These are phyloP conservation scores for Edolisoma coerulescens DNA, from an alignment of 2,113 vertebrate genomes.

Conservation along the genomic window DNA sequence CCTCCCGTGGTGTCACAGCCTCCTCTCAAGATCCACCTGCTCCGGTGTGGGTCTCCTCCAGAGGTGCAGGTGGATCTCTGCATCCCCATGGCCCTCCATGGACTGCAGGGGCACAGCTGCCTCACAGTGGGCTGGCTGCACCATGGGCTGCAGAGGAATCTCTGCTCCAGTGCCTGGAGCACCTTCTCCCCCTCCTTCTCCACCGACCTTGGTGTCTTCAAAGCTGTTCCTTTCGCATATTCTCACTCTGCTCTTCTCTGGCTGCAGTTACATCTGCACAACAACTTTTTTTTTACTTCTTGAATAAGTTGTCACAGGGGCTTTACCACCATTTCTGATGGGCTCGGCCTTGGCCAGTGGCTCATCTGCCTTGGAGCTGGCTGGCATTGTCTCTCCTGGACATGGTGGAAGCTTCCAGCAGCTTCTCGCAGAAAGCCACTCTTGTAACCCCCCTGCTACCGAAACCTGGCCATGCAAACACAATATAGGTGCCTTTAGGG, in stretches of 20 bases:
- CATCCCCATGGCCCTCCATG: neutral
- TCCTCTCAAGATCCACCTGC: neutral
- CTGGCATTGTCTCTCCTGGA: neutral
- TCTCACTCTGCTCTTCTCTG: neutral
- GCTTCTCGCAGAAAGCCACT: neutral
- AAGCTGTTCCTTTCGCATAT: neutral
- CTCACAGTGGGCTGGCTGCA: neutral
- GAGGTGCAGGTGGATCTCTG: neutral
- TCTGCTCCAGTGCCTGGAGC: neutral
- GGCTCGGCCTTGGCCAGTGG: neutral
- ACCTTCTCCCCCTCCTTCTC: neutral
- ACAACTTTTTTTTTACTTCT: neutral
- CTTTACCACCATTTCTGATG: neutral
- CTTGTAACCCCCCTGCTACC: neutral
- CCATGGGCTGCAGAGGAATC: neutral
- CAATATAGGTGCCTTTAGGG: neutral
- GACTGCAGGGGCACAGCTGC: neutral
- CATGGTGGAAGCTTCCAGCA: neutral
- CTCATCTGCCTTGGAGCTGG: neutral
- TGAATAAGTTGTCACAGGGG: neutral
- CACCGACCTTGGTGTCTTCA: neutral
- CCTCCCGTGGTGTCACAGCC: neutral
- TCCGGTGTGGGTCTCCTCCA: neutral
- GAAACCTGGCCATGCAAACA: neutral
- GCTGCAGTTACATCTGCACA: accelerated